These are phyloP conservation scores for Tinamus guttatus DNA, from an alignment of 2,113 vertebrate genomes.

Conservation along the genomic window DNA sequence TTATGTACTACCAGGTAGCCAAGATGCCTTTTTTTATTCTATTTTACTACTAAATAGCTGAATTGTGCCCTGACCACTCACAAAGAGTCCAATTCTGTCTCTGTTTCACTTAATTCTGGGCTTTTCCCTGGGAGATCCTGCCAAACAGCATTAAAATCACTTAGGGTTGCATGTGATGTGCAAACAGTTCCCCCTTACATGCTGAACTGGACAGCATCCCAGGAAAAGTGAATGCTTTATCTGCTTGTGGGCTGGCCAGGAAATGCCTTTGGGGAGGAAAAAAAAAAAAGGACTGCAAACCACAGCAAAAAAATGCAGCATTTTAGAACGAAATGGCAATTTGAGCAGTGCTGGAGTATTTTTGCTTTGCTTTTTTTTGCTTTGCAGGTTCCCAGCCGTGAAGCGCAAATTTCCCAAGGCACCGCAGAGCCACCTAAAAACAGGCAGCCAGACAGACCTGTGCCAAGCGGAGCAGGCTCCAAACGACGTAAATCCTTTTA, in stretches of 20 bases:
- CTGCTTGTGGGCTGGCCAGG: neutral
- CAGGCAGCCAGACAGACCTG: neutral
- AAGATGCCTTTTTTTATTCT: neutral
- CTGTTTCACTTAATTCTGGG: neutral
- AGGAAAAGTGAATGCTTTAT: neutral
- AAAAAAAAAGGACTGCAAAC: neutral
- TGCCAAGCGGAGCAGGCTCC: neutral
- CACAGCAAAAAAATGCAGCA: neutral
- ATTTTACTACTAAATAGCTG: neutral
- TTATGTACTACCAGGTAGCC: fast-evolving
- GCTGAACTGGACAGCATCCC: neutral
- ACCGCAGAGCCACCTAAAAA: neutral
- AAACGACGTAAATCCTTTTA: neutral
- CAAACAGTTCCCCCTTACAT: neutral
- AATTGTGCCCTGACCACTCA: neutral
- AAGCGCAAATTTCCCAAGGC: fast-evolving
- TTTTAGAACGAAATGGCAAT: neutral
- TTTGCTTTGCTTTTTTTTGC: neutral
- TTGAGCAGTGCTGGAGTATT: neutral
- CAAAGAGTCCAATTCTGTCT: neutral
- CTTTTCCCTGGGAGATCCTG: neutral
- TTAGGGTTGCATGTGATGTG: neutral
- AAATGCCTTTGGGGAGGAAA: neutral
- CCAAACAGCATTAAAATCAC: neutral
- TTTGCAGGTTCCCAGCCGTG: fast-evolving